Conservation (phyloP, 2,888 invertebrate species). For the Dromius quadrimaculatus region DNA sequence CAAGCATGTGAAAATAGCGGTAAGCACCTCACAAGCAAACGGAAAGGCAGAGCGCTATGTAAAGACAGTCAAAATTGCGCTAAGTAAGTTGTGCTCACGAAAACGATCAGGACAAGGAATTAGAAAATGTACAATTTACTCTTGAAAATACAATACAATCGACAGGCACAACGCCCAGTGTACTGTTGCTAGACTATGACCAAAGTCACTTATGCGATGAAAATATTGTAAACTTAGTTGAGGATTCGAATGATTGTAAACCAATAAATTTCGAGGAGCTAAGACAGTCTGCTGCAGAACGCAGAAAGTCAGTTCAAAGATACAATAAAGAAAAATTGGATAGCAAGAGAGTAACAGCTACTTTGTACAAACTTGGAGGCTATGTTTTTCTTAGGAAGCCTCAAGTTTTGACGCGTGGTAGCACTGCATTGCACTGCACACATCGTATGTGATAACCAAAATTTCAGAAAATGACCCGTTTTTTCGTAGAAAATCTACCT, state of each 20-base stretch:
- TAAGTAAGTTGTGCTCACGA: neutral
- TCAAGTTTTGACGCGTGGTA: neutral
- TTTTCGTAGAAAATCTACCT: neutral
- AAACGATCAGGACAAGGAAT: neutral
- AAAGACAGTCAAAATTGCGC: neutral
- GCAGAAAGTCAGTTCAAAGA: neutral
- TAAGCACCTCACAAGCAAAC: neutral
- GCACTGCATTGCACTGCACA: neutral
- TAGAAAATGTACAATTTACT: neutral
- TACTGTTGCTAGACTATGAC: neutral
- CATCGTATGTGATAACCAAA: neutral
- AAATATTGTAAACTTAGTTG: neutral
- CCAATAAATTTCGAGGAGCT: neutral
- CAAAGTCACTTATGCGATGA: neutral
- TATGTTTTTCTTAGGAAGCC: neutral
- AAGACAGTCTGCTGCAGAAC: neutral
- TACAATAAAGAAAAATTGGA: neutral
- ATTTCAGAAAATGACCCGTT: neutral
- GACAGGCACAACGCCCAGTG: neutral
- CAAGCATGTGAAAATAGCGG: neutral
- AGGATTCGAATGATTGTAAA: neutral
- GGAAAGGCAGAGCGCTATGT: neutral
- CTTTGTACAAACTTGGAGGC: neutral
- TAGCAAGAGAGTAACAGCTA: neutral
- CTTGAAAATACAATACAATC: neutral